Percentiles rank a stretch among this genome's conserved stretches.
These are phyloP conservation scores for Psylliodes chrysocephalus DNA, from an alignment of 2,888 invertebrate genomes.

Conservation along the genomic window DNA sequence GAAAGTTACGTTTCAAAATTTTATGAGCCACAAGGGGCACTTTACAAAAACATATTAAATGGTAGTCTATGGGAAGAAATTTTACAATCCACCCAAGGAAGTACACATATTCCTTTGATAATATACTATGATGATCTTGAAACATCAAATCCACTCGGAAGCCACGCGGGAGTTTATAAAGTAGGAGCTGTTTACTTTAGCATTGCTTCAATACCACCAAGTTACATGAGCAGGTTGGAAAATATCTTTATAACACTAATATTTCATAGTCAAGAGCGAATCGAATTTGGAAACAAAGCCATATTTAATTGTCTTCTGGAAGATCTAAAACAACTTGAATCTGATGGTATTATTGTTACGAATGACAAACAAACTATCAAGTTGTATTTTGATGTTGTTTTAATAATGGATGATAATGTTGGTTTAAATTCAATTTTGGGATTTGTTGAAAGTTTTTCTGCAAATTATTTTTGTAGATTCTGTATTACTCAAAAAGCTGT, in stretches of 20 bases:
- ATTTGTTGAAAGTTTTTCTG: conserved; percentile 49
- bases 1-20: too few relatives aligned
- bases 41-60: too few relatives aligned
- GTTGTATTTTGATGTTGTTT: conserved; percentile 39
- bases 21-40: too few relatives aligned
- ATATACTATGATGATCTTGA: conserved; percentile 49
- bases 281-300: conserved; percentile 45
- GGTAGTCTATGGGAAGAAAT: too few relatives aligned
- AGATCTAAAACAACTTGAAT: conserved; percentile 46
- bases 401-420: conserved; percentile 51
- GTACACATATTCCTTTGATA: too few relatives aligned
- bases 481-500: too few relatives aligned
- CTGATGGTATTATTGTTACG: conserved; percentile 11
- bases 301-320: conserved; percentile 47
- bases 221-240: conserved; percentile 29
- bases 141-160: conserved; percentile 46
- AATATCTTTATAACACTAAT: conserved; percentile 47
- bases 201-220: too few relatives aligned
- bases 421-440: conserved; percentile 49
- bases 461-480: conserved; percentile 50
- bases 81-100: too few relatives aligned
- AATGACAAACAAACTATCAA: conserved; percentile 5
- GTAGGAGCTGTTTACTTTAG: conserved; percentile 47
- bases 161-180: conserved; percentile 46
- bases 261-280: conserved; percentile 47